phyloP scores from a whole-genome alignment of 2,888 invertebrate species.

The Rhopalosiphum nymphaeae region DNA sequence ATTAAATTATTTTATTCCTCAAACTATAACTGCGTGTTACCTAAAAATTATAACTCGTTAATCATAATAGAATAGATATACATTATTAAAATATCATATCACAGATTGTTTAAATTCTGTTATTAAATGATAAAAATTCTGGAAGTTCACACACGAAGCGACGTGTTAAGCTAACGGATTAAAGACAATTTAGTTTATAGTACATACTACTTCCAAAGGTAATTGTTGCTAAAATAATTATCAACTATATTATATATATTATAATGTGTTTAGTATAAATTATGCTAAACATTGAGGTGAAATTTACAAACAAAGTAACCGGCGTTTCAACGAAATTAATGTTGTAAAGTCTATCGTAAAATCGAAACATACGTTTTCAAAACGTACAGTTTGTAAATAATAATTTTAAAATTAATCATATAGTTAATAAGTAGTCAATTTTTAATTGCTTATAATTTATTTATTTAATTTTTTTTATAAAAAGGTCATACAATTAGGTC shows the following conservation, averaged over 20 bases:
- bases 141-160: not conserved
- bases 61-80: not conserved
- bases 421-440: not conserved
- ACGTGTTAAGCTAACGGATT: not conserved
- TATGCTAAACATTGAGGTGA: not conserved
- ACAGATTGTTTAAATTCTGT: not conserved
- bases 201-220: not conserved
- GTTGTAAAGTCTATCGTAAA: not conserved
- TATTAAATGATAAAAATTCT: not conserved
- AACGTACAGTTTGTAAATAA: not conserved
- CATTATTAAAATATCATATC: not conserved
- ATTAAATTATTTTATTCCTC: not conserved
- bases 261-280: not conserved
- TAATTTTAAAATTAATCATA: not conserved
- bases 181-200: not conserved
- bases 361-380: not conserved
- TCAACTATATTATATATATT: not conserved
- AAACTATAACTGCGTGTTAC: not conserved
- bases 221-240: not conserved
- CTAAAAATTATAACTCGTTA: not conserved
- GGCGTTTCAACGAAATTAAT: not conserved
- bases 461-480: not conserved
- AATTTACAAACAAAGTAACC: not conserved
- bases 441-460: not conserved
- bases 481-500: not conserved